Evolutionary conservation across 2,888 invertebrate species (phyloP).

Genomic region (Dryocosmus kuriphilus): DNA sequence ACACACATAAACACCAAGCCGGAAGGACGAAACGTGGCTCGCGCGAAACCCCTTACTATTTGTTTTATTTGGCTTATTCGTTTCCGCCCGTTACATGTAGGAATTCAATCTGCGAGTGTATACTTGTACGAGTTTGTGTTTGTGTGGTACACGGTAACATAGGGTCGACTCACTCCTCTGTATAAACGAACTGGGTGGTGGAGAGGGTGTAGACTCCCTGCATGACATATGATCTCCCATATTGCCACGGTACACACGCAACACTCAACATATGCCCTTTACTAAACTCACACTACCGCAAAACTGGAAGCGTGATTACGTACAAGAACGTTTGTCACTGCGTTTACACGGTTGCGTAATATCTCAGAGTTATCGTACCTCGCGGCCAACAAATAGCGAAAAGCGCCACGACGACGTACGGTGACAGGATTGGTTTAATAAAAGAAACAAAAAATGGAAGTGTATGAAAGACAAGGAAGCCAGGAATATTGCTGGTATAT

Average conservation of each 20-base stretch:
- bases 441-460: slow-evolving; percentile 54
- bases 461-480: neutral
- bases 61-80: slow-evolving; percentile 73
- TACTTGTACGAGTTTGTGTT: slow-evolving; percentile 55
- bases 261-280: slow-evolving; percentile 49
- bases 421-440: slow-evolving; percentile 59
- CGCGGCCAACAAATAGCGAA: slow-evolving; percentile 64
- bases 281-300: slow-evolving; percentile 45
- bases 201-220: slow-evolving; percentile 63
- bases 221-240: slow-evolving; percentile 78
- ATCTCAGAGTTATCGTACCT: slow-evolving; percentile 73
- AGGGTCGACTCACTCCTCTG: slow-evolving; percentile 46
- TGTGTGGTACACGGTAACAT: slow-evolving; percentile 39
- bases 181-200: slow-evolving; percentile 55
- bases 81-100: slow-evolving; percentile 67
- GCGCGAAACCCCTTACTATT: slow-evolving; percentile 63
- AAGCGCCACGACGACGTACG: slow-evolving; percentile 53
- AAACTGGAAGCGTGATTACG: slow-evolving; percentile 49
- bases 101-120: slow-evolving; percentile 69
- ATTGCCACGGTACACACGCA: slow-evolving; percentile 70
- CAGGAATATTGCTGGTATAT: neutral
- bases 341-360: slow-evolving; percentile 66
- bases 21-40: slow-evolving; percentile 46
- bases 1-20: slow-evolving; percentile 11
- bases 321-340: slow-evolving; percentile 58